phyloP scores from a whole-genome alignment of 2,113 vertebrate genomes.

The Pseudorhombus dupliciocellatus region DNA sequence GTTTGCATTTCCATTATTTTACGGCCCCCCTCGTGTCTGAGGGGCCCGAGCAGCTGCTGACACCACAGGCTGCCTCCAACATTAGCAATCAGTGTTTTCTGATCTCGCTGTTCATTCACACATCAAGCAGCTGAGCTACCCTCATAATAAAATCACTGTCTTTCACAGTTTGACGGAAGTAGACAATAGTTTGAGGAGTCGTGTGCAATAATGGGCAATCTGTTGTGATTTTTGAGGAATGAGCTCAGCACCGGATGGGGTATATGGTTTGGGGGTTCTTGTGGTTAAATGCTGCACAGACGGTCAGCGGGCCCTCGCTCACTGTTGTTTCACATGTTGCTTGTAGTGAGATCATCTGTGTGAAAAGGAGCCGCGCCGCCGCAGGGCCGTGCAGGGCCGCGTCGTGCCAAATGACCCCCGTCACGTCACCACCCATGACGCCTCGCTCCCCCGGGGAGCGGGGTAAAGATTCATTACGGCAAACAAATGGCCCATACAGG shows the following conservation, averaged over 20 bases:
- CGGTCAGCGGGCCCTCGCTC: slow-evolving; percentile 15
- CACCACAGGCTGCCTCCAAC: slow-evolving; percentile 1
- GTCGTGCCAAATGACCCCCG: slow-evolving; percentile 49
- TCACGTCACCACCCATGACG: slow-evolving; percentile 57
- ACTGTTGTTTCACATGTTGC: slow-evolving; percentile 56
- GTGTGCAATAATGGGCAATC: slow-evolving; percentile 8
- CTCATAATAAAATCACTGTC: not conserved
- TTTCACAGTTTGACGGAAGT: not conserved
- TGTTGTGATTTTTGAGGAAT: slow-evolving; percentile 1
- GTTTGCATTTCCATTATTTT: not conserved
- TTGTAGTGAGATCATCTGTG: slow-evolving; percentile 33
- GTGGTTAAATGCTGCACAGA: slow-evolving; percentile 11
- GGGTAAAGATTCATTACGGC: slow-evolving; percentile 36
- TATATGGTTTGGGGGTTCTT: slow-evolving; percentile 5
- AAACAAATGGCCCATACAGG: slow-evolving; percentile 48
- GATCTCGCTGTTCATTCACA: slow-evolving; percentile 10
- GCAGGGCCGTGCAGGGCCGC: not conserved
- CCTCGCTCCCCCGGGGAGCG: slow-evolving; percentile 20
- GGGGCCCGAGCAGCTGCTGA: slow-evolving; percentile 22
- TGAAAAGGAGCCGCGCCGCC: not conserved
- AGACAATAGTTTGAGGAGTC: not conserved
- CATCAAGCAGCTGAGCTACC: not conserved
- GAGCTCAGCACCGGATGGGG: slow-evolving; percentile 24
- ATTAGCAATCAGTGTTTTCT: slow-evolving; percentile 8
- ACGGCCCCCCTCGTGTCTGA: not conserved